These are phyloP conservation scores for Poeciliopsis gracilis DNA, from an alignment of 2,797 vertebrate species.

Conservation along the genomic window DNA sequence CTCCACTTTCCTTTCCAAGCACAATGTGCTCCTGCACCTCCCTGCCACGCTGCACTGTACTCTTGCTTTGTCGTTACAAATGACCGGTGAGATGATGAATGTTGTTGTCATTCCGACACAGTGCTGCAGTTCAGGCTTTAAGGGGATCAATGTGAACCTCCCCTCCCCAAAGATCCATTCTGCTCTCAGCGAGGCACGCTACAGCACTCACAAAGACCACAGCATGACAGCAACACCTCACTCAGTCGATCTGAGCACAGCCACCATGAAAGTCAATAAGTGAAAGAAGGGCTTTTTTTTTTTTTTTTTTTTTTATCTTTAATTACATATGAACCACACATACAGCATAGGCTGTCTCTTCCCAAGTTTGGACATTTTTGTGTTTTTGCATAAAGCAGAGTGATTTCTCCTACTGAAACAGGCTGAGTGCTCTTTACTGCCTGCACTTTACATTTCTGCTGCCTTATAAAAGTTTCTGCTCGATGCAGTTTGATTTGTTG, in stretches of 20 bases:
- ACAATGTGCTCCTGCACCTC: neutral
- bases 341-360: neutral
- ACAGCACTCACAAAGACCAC: slow-evolving; percentile 33
- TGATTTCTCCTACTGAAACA: neutral
- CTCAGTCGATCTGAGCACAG: slow-evolving; percentile 14
- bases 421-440: neutral
- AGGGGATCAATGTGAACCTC: slow-evolving; percentile 50
- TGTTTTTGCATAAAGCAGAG: neutral
- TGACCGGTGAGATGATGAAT: slow-evolving; percentile 56
- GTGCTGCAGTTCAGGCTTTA: slow-evolving; percentile 44
- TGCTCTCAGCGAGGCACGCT: slow-evolving; percentile 24
- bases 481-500: neutral
- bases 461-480: slow-evolving; percentile 4
- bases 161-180: slow-evolving; percentile 29
- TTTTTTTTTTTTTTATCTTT: slow-evolving; percentile 17
- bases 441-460: neutral
- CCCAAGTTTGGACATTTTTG: neutral
- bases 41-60: slow-evolving; percentile 7
- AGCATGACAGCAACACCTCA: slow-evolving; percentile 28
- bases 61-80: slow-evolving; percentile 40
- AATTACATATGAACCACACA: slow-evolving; percentile 3
- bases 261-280: slow-evolving; percentile 18
- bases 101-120: slow-evolving; percentile 59
- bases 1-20: neutral
- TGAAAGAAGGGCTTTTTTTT: neutral